Evolutionary conservation across 2,888 invertebrate genomes (phyloP).

Genomic region (Neuroscelio doddi): DNA sequence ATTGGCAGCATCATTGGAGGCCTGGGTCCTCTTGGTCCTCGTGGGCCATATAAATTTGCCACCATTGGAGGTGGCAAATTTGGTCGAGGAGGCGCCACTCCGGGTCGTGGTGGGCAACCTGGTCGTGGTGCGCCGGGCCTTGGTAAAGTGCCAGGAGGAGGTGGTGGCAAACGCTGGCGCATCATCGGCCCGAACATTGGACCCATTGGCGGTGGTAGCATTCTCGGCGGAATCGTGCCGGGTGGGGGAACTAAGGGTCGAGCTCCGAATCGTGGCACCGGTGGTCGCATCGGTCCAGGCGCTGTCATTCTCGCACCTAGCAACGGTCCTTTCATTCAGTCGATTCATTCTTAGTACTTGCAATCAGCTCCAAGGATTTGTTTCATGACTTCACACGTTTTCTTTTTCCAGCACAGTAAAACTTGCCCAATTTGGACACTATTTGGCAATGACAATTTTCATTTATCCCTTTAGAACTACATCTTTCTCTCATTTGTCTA

Average conservation of each 20-base stretch:
- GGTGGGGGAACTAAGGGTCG: conserved; percentile 53
- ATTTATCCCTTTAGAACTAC: no score
- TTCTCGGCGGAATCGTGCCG: conserved; percentile 54
- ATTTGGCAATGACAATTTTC: no score
- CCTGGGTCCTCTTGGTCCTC: conserved; percentile 45
- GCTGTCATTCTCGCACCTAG: conserved; percentile 57
- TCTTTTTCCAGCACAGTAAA: no score
- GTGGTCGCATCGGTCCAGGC: conserved; percentile 56
- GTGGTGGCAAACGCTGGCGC: conserved; percentile 53
- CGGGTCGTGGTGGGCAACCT: conserved; percentile 32
- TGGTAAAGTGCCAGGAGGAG: conserved; percentile 42
- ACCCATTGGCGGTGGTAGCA: conserved; percentile 47
- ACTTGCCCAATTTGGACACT: no score
- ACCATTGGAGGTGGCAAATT: conserved; percentile 14
- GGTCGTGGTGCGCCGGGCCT: conserved; percentile 45
- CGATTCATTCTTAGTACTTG: conserved; percentile 58
- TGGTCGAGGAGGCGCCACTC: conserved; percentile 42
- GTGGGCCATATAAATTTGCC: conserved; percentile 44
- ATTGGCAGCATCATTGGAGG: conserved; percentile 50
- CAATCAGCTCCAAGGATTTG: no score
- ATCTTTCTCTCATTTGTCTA: no score
- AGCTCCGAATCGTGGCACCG: conserved; percentile 57
- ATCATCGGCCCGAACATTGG: conserved; percentile 55
- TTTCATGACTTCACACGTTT: no score
- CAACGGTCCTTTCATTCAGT: conserved; percentile 61